Base-by-base conservation (phyloP, 2,888 invertebrate species). In the Cylloceria caligata region DNA sequence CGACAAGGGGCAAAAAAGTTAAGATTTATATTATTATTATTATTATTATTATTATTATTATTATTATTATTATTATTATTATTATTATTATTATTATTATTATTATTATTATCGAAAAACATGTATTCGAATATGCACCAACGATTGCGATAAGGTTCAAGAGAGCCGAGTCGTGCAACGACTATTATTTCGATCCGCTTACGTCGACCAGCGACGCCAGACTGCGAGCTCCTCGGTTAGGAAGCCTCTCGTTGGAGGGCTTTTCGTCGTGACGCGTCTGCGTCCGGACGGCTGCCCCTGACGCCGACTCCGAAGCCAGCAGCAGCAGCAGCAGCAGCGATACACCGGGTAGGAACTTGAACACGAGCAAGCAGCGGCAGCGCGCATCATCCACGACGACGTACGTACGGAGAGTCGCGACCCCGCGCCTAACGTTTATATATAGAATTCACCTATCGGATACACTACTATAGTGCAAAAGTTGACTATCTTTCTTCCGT, bases 141-240 rank as follows among this genome's bases (percentile, higher is more conserved):
- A 30, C 27, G 55, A 71, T 5, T 42, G 16, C 11, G 57, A 42
- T 19, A 42, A 42, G 39, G 24, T 24, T 73, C 60, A 24, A n/a
- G 47, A 34, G 47, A 55, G 47, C 68, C 36, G 34, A 68, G 57
- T 45, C 42, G 24, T 62, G 74, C 71, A 67, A 75, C 74, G 62
- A 79, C 52, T 81, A 65, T 62, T 52, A 16, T 73, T 64, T 75
- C 79, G 83, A 81, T 81, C 83, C 83, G 84, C 78, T 86, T 81
- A 85, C 88, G 88, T 89, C 89, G 89, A 86, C 88, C 89, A 89
- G 87, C 90, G 87, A 89, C 88, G 86, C 88, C 87, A 88, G 87
- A 90, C 90, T 90, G 89, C 86, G 84, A 86, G 85, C 87, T 85
- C 52, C 79, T 69, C 69, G 69, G 85, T 86, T 85, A 83, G 84